phyloP scores from a whole-genome alignment of 1,140 invertebrate species.

The Hormaphis cornu region DNA sequence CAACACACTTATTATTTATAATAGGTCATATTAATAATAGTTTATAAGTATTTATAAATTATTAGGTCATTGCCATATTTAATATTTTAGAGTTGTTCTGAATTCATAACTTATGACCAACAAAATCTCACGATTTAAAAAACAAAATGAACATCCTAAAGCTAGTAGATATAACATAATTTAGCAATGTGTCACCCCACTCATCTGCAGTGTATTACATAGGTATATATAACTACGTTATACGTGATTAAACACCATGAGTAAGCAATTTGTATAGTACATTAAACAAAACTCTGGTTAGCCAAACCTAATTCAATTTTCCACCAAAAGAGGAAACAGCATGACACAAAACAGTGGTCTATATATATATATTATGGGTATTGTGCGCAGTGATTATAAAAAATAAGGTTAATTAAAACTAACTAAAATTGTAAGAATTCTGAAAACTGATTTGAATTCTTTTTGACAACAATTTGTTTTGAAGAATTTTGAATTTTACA shows the following conservation, averaged over 20 bases:
- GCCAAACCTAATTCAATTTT: conserved; percentile 28
- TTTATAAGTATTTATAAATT: too few relatives aligned
- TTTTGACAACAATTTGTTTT: too few relatives aligned
- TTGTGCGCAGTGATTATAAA: background rate
- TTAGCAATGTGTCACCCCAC: background rate
- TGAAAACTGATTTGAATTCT: background rate
- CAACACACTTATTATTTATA: too few relatives aligned
- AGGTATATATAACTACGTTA: too few relatives aligned
- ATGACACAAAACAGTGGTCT: background rate
- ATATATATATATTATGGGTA: too few relatives aligned
- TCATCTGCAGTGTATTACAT: background rate
- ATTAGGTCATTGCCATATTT: too few relatives aligned
- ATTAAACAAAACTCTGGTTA: conserved; percentile 15
- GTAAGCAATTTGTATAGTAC: background rate
- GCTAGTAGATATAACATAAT: background rate
- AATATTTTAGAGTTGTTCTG: too few relatives aligned
- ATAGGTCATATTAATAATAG: too few relatives aligned
- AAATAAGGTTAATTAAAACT: conserved; percentile 23
- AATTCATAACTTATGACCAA: too few relatives aligned
- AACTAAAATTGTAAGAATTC: conserved; percentile 5
- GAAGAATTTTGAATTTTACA: too few relatives aligned
- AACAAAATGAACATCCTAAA: background rate
- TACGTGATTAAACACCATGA: conserved; percentile 6
- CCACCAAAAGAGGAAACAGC: conserved; percentile 27
- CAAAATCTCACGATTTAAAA: background rate